Conservation (phyloP, 2,888 invertebrate genomes). For the Meloe dianella region DNA sequence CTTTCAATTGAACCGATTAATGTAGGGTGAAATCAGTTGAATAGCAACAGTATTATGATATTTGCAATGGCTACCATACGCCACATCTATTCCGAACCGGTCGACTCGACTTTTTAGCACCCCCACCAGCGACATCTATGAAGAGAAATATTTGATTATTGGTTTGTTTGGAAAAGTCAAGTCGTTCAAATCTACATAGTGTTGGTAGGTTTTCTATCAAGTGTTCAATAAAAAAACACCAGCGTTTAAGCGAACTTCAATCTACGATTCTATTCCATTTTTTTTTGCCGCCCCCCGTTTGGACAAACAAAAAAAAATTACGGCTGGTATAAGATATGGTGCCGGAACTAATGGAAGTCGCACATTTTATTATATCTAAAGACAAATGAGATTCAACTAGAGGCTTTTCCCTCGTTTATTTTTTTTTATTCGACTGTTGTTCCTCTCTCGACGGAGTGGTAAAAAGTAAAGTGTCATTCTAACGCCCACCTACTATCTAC, state of each 20-base stretch:
- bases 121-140: too few species aligned
- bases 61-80: too few species aligned
- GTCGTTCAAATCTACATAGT: neutral
- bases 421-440: neutral
- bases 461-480: constrained; percentile 6
- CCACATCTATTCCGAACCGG: too few species aligned
- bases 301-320: neutral
- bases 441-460: neutral
- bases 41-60: too few species aligned
- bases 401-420: neutral
- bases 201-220: neutral
- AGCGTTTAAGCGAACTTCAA: constrained; percentile 1
- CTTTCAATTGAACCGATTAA: constrained; percentile 7
- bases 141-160: too few species aligned
- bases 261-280: neutral
- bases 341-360: constrained; percentile 5
- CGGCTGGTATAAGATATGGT: neutral
- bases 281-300: neutral
- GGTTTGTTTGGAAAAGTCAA: too few species aligned
- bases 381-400: constrained; percentile 14
- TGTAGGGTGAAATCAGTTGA: neutral
- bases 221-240: neutral
- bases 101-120: too few species aligned
- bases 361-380: constrained; percentile 4
- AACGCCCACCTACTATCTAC: neutral